A percentile compares a stretch with the other conserved stretches of the same genome.
phyloP scores from a whole-genome alignment of 2,797 vertebrate genomes.

The Luscinia luscinia region DNA sequence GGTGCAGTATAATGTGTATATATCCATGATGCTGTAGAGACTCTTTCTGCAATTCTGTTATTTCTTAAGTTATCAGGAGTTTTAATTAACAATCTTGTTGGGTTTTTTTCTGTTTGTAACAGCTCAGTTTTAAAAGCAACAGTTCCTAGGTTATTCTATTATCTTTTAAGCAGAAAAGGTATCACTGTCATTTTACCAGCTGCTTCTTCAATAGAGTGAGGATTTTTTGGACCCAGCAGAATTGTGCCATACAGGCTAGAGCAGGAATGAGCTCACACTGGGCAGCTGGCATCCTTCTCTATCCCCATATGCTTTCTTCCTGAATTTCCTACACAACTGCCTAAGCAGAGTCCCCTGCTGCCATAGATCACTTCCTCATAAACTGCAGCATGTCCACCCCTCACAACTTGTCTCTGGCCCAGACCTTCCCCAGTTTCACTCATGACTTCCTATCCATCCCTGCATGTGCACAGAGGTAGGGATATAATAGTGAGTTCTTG shows the following conservation, averaged over 20 bases:
- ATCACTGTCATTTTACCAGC: neutral
- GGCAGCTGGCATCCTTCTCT: neutral
- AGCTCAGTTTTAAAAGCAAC: neutral
- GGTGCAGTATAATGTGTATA: neutral
- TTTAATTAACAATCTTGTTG: neutral
- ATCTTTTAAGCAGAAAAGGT: neutral
- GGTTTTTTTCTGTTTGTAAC: neutral
- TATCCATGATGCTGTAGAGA: neutral
- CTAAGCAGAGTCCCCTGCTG: neutral
- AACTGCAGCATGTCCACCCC: neutral
- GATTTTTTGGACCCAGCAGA: neutral
- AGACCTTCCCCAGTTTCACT: neutral
- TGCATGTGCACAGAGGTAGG: neutral
- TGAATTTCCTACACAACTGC: neutral
- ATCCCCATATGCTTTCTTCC: neutral
- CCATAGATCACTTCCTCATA: neutral
- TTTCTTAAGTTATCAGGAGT: neutral
- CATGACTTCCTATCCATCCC: neutral
- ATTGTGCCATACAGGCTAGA: neutral
- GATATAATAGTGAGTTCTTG: neutral
- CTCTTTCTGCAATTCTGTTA: neutral
- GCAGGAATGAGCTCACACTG: neutral
- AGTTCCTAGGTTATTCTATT: neutral
- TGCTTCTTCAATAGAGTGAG: neutral
- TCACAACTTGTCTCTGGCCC: neutral